Evolutionary conservation across 2,113 vertebrate species (phyloP), one percentile per base, ranked within the genome.

Genomic region (Nyctereutes procyonoides): DNA sequence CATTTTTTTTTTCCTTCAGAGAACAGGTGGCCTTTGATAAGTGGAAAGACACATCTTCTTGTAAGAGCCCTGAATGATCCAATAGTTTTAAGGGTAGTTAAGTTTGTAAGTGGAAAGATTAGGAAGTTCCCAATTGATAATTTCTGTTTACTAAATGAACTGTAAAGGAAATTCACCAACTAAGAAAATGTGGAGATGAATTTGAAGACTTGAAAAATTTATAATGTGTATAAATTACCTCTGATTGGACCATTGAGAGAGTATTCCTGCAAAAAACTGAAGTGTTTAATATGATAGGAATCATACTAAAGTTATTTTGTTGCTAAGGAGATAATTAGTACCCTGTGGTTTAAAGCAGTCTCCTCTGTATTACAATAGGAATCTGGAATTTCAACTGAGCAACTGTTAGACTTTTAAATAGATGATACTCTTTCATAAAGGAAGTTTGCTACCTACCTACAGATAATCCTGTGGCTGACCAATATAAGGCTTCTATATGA

Each of bases 361-460:
- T 58, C 71, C 77, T 79, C 85, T 94, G 62, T 11, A 69, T 94
- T 58, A 35, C 13, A 16, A 30, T 3, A 3, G 9, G 69, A 69
- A 80, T 30, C 10, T 71, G 92, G 53, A 53, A 80, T 93, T 87
- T 69, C 84, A 58, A 69, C 28, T 58, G 73, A 87, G 73, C 28
- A 87, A 87, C 22, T 79, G 48, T 32, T 48, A 85, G 90, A 63
- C 73, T 58, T 77, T 87, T 58, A 87, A 93, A 48, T 48, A 93
- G 48, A 93, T 32, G 12, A 84, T 22, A 93, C 7, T 80, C 11
- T 1, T 74, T 87, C 60, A 93, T n/a, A 67, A 79, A 28, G 24
- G 15, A 80, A 80, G 16, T 80, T 80, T 35, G 62, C n/a, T 80
- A 69, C 8, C 62, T 79, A 65, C 26, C 12, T 67, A 86, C 10